Conservation (phyloP, 2,113 vertebrate genomes). For the Hiodon tergisus region DNA sequence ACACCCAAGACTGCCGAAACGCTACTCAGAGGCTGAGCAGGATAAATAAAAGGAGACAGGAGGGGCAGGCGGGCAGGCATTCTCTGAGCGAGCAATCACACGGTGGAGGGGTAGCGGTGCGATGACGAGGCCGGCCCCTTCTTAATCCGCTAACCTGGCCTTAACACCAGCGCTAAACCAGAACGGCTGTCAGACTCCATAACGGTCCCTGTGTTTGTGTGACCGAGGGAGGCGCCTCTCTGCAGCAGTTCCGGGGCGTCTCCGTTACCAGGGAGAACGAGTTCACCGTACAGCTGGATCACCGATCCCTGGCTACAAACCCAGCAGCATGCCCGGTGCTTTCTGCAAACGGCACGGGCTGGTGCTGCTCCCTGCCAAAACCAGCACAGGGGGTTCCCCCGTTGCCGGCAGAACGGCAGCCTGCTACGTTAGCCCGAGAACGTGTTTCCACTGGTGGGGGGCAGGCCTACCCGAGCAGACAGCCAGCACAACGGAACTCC, state of each 20-base stretch:
- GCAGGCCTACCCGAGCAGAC: slow-evolving; percentile 40
- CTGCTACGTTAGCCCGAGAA: neutral
- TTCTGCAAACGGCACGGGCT: neutral
- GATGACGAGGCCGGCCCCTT: no score
- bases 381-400: neutral
- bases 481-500: slow-evolving; percentile 30
- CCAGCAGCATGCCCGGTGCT: neutral
- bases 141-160: no score
- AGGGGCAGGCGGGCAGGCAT: no score
- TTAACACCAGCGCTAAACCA: no score
- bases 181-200: no score
- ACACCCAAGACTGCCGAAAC: slow-evolving; percentile 24
- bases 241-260: neutral
- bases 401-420: neutral
- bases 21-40: no score
- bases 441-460: neutral
- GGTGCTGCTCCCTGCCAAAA: neutral
- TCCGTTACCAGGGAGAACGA: neutral
- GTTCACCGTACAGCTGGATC: neutral
- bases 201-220: no score
- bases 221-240: no score
- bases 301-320: neutral
- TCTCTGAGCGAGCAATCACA: no score
- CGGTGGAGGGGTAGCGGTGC: no score
- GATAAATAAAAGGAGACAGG: no score